Base-by-base conservation (phyloP, 2,113 vertebrate genomes). In the Sylvia atricapilla region DNA sequence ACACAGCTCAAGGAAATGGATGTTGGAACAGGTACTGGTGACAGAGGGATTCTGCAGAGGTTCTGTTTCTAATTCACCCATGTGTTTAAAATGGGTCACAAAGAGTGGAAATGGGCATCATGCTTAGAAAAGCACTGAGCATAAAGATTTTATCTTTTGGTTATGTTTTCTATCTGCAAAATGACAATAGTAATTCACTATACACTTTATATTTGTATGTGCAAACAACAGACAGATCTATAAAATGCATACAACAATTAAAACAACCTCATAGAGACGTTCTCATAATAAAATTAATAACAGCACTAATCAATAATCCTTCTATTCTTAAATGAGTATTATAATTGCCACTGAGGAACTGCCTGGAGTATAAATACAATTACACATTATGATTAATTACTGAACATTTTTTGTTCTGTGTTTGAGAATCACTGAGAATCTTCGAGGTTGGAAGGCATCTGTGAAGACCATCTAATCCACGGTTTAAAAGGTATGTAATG, bases 261-360 rank as follows among this genome's bases (percentile, higher is more conserved):
- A 4, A 78, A 30, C 11, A 55, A 55, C 8, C 22, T 46, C 44
- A 44, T 22, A 47, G 2, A 35, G 23, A 43, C 0, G 0, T 20
- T 64, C 62, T 35, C 5, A 10, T 53, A 59, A 63, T 47, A 78
- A 37, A 75, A 90, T 9, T 41, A 84, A 8, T 49, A 74, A 39
- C 4, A 72, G 20, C 7, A 56, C 6, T 63, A 58, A 78, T 67
- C 23, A 60, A 39, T 55, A 76, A 47, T 41, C 7, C 50, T 78
- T 49, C 31, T 19, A 33, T 1, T 60, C 27, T 43, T 59, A 59
- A 78, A 50, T 10, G 37, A 78, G 9, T 7, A 53, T n/a, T 49
- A 17, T 30, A 59, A 70, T 15, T 66, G 17, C 11, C 33, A n/a
- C 1, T 56, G 39, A 85, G 13, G 10, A 87, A 30, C 12, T 53